Conservation (phyloP, 2,113 vertebrate genomes). For the Alces alces region DNA sequence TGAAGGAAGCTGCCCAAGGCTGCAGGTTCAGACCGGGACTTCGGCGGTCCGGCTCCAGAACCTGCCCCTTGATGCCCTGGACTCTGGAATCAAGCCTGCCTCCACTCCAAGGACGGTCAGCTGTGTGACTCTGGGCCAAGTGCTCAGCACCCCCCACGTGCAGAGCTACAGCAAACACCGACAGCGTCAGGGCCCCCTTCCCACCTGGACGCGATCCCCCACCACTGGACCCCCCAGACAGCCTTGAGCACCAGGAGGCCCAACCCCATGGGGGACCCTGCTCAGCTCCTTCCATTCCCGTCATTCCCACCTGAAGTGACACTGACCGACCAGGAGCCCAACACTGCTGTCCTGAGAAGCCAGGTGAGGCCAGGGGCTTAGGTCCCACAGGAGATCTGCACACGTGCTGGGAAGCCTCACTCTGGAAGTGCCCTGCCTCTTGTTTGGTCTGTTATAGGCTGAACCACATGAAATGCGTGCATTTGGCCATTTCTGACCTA, state of each 20-base stretch:
- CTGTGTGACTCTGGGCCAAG: background rate
- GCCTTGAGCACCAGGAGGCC: background rate
- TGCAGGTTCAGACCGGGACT: background rate
- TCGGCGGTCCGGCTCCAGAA: background rate
- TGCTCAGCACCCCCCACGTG: rapidly evolving
- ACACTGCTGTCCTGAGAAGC: background rate
- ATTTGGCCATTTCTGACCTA: background rate
- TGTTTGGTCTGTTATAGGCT: background rate
- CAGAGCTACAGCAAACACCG: background rate
- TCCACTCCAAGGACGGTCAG: background rate
- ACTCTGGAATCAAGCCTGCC: background rate
- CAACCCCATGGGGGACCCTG: background rate
- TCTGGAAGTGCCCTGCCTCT: rapidly evolving
- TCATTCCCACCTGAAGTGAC: background rate
- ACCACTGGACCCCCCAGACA: background rate
- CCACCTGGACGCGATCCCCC: background rate
- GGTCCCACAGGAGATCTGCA: background rate
- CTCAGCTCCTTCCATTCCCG: background rate
- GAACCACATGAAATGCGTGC: background rate
- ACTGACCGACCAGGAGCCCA: background rate
- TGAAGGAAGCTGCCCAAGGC: background rate
- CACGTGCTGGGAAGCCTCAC: background rate
- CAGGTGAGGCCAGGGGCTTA: background rate
- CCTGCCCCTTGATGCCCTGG: background rate
- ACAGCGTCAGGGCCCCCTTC: rapidly evolving